Conservation (phyloP, 2,797 vertebrate genomes). For the Pseudomugil gertrudae region DNA sequence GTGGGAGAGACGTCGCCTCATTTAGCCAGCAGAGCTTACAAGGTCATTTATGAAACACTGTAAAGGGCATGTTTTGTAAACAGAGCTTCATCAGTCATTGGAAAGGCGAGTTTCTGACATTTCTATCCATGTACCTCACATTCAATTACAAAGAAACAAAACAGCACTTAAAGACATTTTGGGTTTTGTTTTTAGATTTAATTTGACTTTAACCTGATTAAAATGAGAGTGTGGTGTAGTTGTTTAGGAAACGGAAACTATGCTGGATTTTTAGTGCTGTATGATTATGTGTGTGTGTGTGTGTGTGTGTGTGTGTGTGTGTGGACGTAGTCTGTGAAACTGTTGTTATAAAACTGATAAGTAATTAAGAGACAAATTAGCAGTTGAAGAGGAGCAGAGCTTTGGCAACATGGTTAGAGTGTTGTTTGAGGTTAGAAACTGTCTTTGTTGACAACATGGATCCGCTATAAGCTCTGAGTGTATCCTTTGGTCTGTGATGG, state of each 20-base stretch:
- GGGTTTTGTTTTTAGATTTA: background rate
- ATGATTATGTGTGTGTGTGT: background rate
- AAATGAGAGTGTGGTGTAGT: background rate
- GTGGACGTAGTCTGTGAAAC: slow-evolving; percentile 1
- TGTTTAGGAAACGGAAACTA: background rate
- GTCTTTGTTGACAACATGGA: slow-evolving; percentile 48
- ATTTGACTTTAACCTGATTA: background rate
- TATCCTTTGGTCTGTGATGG: slow-evolving; percentile 36
- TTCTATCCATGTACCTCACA: background rate
- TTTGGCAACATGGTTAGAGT: slow-evolving; percentile 8
- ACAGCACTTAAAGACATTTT: background rate
- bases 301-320: background rate
- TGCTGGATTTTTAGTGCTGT: background rate
- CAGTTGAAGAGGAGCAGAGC: no score
- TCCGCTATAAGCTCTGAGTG: slow-evolving; percentile 43
- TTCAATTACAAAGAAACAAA: background rate
- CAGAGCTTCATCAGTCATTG: background rate
- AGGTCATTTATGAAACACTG: slow-evolving; percentile 4
- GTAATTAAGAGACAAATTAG: no score
- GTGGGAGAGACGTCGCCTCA: slow-evolving; percentile 11
- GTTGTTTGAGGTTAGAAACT: slow-evolving; percentile 40
- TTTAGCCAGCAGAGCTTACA: slow-evolving; percentile 30
- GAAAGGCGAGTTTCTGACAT: background rate
- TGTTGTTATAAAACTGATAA: background rate
- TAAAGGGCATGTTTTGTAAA: slow-evolving; percentile 31